Base-by-base conservation (phyloP, 1,140 invertebrate species). In the Procambarus virginalis region DNA sequence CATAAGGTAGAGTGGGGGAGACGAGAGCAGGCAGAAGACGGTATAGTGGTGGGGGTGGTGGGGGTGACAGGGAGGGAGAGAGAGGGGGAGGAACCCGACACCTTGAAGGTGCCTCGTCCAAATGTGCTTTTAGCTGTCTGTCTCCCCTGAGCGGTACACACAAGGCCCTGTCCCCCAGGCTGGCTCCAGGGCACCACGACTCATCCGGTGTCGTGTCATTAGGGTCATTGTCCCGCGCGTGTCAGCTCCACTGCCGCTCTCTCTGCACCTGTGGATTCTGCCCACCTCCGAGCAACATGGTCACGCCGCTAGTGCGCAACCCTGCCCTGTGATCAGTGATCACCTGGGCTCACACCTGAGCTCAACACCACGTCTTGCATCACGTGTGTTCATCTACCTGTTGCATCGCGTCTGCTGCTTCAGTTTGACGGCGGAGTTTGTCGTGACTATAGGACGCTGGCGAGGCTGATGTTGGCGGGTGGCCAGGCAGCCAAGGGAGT, bases 51-150 rank as follows among this genome's bases (percentile, higher is more conserved):
- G n/a, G 12, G 34, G 60, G 84, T 10, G 55, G 76, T 2, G 46
- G 48, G 8, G 34, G 2, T 8, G 55, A 6, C 55, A 20, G 76
- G 14, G n/a, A 9, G 34, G 60, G 84, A 6, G n/a, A 34, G n/a
- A n/a, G 76, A 34, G 60, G 77, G 55, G 64, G 20, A 81, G 86
- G 86, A 81, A 87, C 48, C 60, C 51, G 68, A 87, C 86, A 87
- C 86, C 86, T n/a, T 77, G 34, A 84, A 84, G 86, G 86, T 80
- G 70, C 86, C 86, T 49, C 78, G 58, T 87, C 60, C 86, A 87
- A 87, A 87, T 87, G 86, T 87, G 86, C 86, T 87, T 87, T 87
- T 87, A 87, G 86, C 78, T 73, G 77, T n/a, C 45, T 81, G 22
- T 70, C 78, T 81, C 77, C 78, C 78, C 60, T 75, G 46, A 46